Evolutionary conservation across 2,888 invertebrate genomes (phyloP), one percentile per base, ranked within the genome.

Genomic region (Acrobasis suavella): DNA sequence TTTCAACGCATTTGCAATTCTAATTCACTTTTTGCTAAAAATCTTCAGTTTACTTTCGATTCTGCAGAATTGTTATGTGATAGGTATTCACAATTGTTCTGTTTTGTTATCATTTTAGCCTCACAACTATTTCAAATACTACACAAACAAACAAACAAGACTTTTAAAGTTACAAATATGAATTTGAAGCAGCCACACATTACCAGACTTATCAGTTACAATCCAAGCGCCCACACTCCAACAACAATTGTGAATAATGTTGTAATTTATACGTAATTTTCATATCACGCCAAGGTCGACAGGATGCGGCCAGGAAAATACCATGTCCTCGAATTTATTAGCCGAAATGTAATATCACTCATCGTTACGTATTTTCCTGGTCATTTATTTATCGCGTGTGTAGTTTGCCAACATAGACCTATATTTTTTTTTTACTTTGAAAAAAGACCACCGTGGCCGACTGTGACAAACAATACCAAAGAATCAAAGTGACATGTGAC

Each of bases 281-380:
- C 61, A 54, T 61, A 59, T 55, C 66, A 69, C 16, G 9, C 22
- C 71, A 72, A 74, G 72, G 76, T 63, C 65, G 58, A 64, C 68
- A 65, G 69, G 71, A 76, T 64, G 67, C 58, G 55, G 15, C 60
- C 67, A 65, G 73, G 71, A 72, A 72, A 67, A 68, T 62, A 62
- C 69, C 67, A 70, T 70, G 63, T 71, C 68, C 76, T 74, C 12
- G 68, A 66, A 62, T 65, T 75, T 71, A 69, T 50, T 39, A 60
- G 38, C 12, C 16, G 12, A 39, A 16, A 15, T 39, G 22, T 37
- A 14, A 52, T 14, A 32, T 32, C 46, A 46, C 7, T 5, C 46
- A 46, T 46, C 1, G 46, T 46, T 46, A 46, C n/a, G 46, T 46
- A 2, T 14, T 46, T 46, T 46, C 9, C n/a, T 32, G 32, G 2